Base-by-base conservation (phyloP, 2,113 vertebrate genomes). In the Abramis brama region DNA sequence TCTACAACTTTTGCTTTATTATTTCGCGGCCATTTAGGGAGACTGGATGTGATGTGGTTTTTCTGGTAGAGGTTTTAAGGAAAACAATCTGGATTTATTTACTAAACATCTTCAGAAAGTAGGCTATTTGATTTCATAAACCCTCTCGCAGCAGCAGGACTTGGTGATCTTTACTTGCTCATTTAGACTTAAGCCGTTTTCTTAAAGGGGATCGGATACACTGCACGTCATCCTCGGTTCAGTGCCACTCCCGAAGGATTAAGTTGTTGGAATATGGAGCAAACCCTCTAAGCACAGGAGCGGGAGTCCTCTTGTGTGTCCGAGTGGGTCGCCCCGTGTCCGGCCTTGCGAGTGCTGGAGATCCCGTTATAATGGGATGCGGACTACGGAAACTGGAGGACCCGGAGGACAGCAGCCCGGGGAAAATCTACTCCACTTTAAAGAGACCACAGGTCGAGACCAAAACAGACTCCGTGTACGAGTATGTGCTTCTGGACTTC, bases 371-470 rank as follows among this genome's bases (percentile, higher is more conserved):
- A 90, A 99, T 99, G 98, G 98, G 98, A 95, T 99, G 98, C 91
- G 98, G 98, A 92, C 93, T 99, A 86, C 92, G 98, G 90, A 99
- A 99, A 90, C 95, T 99, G 90, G 96, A 98, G 90, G 97, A 98
- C 90, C 96, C 97, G 81, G 98, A 98, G 94, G 97, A 99, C 92
- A 96, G 96, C 94, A 99, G 97, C 87, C 98, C 97, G 87, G 98
- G 98, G 92, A 99, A 99, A 91, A 99, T 99, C 88, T 99, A 98
- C 91, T 99, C 98, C 90, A 99, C 97, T 0, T 87, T 99, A 92
- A 98, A 97, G 93, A 96, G 98, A 94, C 96, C 97, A 0, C 97
- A 98, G 93, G 98, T 99, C 91, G 98, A 99, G 93, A 97, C 96
- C 93, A 97, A 95, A 91, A 95, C 93, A 0, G 97, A 97, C 85